phyloP scores from a whole-genome alignment of 2,113 vertebrate species.

The Copsychus sechellarum region DNA sequence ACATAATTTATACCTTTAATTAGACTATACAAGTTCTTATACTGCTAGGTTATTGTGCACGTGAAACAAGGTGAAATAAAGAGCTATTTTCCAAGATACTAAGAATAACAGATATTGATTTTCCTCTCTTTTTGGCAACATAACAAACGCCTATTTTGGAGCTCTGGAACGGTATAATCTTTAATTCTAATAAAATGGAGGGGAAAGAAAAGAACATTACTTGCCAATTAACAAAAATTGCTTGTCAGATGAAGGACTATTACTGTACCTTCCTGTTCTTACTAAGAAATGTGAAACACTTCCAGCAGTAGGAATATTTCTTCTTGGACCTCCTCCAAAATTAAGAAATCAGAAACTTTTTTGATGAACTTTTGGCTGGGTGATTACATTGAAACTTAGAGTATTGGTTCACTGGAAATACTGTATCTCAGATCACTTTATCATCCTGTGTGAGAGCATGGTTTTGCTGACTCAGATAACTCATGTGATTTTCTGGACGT shows the following conservation, averaged over 20 bases:
- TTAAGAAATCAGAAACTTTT: not conserved
- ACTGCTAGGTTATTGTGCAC: not conserved
- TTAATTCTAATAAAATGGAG: not conserved
- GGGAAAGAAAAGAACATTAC: accelerated
- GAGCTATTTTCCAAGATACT: not conserved
- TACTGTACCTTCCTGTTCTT: not conserved
- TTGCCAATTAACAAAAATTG: not conserved
- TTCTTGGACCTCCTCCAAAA: not conserved
- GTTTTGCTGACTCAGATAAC: not conserved
- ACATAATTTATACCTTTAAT: not conserved
- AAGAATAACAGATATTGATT: not conserved
- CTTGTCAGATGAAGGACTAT: not conserved
- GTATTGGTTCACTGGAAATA: accelerated
- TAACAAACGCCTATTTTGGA: not conserved
- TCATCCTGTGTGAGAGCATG: not conserved
- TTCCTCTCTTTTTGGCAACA: not conserved
- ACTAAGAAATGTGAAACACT: not conserved
- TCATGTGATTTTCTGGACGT: not conserved
- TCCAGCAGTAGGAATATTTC: not conserved
- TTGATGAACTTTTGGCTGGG: not conserved
- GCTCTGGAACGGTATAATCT: not conserved
- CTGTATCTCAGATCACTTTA: not conserved
- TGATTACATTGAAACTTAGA: not conserved
- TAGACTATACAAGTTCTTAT: not conserved
- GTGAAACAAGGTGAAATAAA: not conserved